These are phyloP conservation scores for Tenrec ecaudatus DNA, from an alignment of 2,113 vertebrate species.

Conservation along the genomic window DNA sequence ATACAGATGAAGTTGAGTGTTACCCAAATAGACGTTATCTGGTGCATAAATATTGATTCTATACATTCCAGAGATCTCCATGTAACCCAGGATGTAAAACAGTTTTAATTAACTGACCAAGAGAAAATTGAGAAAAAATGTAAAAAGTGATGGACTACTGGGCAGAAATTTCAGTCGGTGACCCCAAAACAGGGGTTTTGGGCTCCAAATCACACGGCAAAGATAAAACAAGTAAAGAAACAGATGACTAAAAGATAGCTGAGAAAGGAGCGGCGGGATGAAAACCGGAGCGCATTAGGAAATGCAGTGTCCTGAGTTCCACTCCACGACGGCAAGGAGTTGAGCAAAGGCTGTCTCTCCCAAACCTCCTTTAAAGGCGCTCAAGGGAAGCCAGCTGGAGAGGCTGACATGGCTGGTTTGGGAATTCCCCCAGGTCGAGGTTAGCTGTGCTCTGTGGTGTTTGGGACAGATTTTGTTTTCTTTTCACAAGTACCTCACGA, in stretches of 20 bases:
- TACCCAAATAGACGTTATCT: neutral
- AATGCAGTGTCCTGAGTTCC: neutral
- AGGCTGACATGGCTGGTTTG: neutral
- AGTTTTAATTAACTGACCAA: constrained; percentile 34
- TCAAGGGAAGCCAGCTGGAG: neutral
- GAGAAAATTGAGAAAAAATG: neutral
- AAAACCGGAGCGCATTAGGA: neutral
- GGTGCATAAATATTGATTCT: neutral
- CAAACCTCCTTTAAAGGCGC: neutral
- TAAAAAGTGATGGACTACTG: neutral
- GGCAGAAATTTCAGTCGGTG: neutral
- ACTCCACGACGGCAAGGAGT: neutral
- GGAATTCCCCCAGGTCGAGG: neutral
- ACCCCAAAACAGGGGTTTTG: neutral
- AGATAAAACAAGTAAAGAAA: neutral
- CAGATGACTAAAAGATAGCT: neutral
- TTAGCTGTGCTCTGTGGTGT: neutral
- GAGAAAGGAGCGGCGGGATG: neutral
- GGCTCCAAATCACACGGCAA: neutral
- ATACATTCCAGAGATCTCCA: neutral
- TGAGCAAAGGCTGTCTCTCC: neutral
- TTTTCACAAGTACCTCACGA: neutral
- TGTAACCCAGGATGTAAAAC: neutral
- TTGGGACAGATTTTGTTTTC: neutral
- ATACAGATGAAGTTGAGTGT: neutral